Conservation (phyloP, 1,140 invertebrate genomes). For the Chironomus tepperi region DNA sequence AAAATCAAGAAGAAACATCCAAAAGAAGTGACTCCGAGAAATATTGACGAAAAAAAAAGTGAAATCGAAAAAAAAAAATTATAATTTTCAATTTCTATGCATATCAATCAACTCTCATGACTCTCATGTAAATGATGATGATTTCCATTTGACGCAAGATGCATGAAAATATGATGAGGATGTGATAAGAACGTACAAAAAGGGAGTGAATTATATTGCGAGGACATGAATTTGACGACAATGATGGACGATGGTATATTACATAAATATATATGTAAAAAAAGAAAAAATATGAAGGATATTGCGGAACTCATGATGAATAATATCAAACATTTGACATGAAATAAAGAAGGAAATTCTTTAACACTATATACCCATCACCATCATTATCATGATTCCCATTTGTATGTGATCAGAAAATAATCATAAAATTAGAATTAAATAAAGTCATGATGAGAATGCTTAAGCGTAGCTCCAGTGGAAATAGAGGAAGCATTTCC, state of each 20-base stretch:
- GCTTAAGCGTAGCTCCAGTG: background rate
- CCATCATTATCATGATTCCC: background rate
- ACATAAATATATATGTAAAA: background rate
- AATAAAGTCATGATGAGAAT: conserved; percentile 21
- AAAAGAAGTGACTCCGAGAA: background rate
- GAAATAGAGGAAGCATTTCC: background rate
- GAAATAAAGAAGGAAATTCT: too few relatives aligned
- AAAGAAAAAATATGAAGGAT: background rate
- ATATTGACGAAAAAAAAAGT: background rate
- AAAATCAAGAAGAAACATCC: background rate
- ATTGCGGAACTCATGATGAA: conserved; percentile 19
- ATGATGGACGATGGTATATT: background rate
- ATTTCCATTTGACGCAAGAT: background rate
- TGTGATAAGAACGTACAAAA: background rate
- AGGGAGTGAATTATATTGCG: background rate
- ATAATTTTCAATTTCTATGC: conserved; percentile 24
- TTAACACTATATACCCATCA: background rate
- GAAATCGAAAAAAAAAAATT: background rate
- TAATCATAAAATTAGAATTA: conserved; percentile 24
- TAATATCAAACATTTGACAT: background rate
- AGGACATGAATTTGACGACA: background rate
- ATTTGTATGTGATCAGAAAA: conserved; percentile 24
- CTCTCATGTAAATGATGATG: background rate
- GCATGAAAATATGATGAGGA: too few relatives aligned
- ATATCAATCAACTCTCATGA: conserved; percentile 4